These are phyloP conservation scores for Octonoba sinensis DNA, from an alignment of 2,888 invertebrate genomes.

Conservation along the genomic window DNA sequence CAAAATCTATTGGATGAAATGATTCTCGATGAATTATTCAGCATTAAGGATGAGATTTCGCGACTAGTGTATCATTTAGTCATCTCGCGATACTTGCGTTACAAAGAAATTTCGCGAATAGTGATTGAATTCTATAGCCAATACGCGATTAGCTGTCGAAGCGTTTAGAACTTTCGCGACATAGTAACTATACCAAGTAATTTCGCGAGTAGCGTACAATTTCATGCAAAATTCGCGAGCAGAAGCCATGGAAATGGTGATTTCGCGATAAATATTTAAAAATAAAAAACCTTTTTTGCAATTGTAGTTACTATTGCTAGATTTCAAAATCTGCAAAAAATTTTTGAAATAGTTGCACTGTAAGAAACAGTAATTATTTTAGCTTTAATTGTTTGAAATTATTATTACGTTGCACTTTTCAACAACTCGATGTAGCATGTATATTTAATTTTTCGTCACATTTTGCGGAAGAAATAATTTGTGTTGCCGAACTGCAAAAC, in stretches of 20 bases:
- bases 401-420: too few species aligned
- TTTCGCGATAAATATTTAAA: conserved; percentile 21
- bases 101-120: conserved; percentile 50
- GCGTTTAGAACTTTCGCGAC: conserved; percentile 2
- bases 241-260: conserved; percentile 8
- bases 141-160: too few species aligned
- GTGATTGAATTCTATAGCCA: conserved; percentile 6
- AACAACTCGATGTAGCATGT: too few species aligned
- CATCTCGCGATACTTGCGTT: conserved; percentile 46
- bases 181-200: background rate
- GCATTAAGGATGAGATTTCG: conserved; percentile 18
- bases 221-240: conserved; percentile 35
- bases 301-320: background rate
- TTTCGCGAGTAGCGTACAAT: background rate
- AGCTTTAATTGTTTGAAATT: too few species aligned
- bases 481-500: too few species aligned
- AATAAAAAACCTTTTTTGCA: background rate
- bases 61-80: conserved; percentile 33
- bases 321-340: too few species aligned
- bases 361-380: too few species aligned
- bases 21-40: too few species aligned
- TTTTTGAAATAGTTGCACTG: too few species aligned
- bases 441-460: too few species aligned
- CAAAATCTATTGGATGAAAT: too few species aligned
- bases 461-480: too few species aligned